phyloP scores from a whole-genome alignment of 1,140 invertebrate species.

The Mizuhopecten yessoensis region DNA sequence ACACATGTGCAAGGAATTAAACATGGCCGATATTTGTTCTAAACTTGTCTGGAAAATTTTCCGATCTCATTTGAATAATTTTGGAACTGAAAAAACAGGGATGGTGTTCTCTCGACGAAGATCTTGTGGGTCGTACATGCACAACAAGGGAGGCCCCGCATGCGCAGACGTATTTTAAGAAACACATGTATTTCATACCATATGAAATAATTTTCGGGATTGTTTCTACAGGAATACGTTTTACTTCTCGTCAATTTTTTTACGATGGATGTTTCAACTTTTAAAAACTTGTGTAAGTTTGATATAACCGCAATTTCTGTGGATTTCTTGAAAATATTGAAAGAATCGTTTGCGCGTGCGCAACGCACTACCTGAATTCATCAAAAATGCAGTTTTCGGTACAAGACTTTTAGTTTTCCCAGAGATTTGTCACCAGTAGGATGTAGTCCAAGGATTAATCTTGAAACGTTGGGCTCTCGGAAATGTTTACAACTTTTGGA shows the following conservation, averaged over 20 bases:
- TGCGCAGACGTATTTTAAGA: constrained; percentile 20
- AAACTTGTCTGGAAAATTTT: constrained; percentile 8
- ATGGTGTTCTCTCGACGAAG: neutral
- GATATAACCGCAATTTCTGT: neutral
- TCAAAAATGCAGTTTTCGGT: constrained; percentile 18
- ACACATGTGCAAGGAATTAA: neutral
- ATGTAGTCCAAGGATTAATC: neutral
- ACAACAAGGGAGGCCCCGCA: constrained; percentile 36
- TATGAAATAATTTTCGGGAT: neutral
- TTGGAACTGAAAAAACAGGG: constrained; percentile 14
- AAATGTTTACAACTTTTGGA: neutral
- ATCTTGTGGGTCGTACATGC: constrained; percentile 23
- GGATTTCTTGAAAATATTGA: neutral
- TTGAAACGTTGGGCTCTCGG: neutral
- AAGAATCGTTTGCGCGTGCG: constrained; percentile 20
- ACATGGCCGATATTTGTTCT: constrained; percentile 11
- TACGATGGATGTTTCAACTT: neutral
- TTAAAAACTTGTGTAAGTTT: neutral
- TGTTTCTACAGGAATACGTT: neutral
- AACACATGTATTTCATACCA: constrained; percentile 6
- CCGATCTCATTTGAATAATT: constrained; percentile 9
- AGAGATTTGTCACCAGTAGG: neutral
- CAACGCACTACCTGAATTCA: neutral
- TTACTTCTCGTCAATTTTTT: neutral
- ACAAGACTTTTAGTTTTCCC: constrained; percentile 25